These are phyloP conservation scores for Zapus hudsonius DNA, from an alignment of 2,113 vertebrate genomes.

Conservation along the genomic window DNA sequence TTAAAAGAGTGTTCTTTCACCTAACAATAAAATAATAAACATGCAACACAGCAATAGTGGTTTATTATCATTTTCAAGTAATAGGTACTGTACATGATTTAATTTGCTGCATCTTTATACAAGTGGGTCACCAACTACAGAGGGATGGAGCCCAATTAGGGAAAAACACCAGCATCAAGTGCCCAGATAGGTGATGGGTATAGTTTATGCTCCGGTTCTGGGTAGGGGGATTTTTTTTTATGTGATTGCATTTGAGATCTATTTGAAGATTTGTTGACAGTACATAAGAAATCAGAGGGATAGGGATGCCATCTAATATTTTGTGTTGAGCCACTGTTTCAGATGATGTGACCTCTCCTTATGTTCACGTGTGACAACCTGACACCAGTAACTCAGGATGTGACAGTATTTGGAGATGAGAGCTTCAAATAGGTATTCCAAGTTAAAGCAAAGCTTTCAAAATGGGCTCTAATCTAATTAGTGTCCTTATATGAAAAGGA, in stretches of 20 bases:
- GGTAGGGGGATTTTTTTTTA: background rate
- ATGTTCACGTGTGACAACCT: background rate
- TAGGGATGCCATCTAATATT: background rate
- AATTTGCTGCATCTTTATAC: background rate
- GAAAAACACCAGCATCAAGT: background rate
- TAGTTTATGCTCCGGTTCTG: background rate
- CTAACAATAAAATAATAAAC: background rate
- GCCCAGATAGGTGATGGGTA: accelerated
- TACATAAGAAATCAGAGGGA: background rate
- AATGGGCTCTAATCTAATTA: background rate
- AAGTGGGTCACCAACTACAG: background rate
- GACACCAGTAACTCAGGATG: background rate
- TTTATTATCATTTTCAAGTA: too few relatives aligned
- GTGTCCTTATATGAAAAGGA: too few relatives aligned
- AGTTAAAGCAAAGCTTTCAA: background rate
- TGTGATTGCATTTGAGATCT: background rate
- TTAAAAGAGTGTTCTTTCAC: background rate
- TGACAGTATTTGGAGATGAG: background rate
- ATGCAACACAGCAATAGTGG: background rate
- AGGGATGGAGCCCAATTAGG: background rate
- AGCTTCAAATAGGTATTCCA: background rate
- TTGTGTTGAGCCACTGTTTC: background rate
- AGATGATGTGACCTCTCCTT: background rate
- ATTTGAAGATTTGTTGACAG: background rate
- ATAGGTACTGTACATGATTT: too few relatives aligned